These are phyloP conservation scores for Sarcophaga rosellei DNA, from an alignment of 2,888 invertebrate genomes.

Conservation along the genomic window DNA sequence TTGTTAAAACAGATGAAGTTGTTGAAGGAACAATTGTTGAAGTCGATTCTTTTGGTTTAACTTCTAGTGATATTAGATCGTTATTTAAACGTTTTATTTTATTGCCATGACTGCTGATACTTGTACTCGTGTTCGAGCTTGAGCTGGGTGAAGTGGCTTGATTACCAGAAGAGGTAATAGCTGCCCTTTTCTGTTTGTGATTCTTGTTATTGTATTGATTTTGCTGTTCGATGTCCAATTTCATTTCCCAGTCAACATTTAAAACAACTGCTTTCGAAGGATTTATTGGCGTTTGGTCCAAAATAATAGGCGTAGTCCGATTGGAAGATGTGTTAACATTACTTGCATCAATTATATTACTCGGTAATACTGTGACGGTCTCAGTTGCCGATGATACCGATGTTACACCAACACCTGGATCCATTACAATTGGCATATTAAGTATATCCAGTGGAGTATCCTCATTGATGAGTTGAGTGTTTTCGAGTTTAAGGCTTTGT, in stretches of 20 bases:
- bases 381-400: conserved; percentile 50
- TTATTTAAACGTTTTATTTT: conserved; percentile 51
- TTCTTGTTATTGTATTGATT: conserved; percentile 54
- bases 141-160: background rate
- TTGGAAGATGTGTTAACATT: conserved; percentile 58
- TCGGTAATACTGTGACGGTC: conserved; percentile 61
- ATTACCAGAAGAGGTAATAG: conserved; percentile 18
- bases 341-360: conserved; percentile 68
- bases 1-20: conserved; percentile 5
- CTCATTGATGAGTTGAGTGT: conserved; percentile 82
- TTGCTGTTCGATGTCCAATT: conserved; percentile 80
- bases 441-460: conserved; percentile 83
- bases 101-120: conserved; percentile 25
- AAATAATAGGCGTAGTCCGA: conserved; percentile 47
- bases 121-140: no score
- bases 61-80: conserved; percentile 53
- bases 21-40: conserved; percentile 26
- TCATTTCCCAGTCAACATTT: conserved; percentile 84
- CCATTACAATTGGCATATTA: conserved; percentile 79
- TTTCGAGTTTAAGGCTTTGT: conserved; percentile 60
- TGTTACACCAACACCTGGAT: conserved; percentile 72
- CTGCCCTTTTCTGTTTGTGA: conserved; percentile 54
- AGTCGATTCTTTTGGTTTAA: conserved; percentile 50
- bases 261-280: conserved; percentile 73
- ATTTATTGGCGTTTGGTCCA: conserved; percentile 51